Percentiles rank a stretch among this genome's conserved stretches.
These are phyloP conservation scores for Mustelus asterias DNA, from an alignment of 2,113 vertebrate genomes.

Conservation along the genomic window DNA sequence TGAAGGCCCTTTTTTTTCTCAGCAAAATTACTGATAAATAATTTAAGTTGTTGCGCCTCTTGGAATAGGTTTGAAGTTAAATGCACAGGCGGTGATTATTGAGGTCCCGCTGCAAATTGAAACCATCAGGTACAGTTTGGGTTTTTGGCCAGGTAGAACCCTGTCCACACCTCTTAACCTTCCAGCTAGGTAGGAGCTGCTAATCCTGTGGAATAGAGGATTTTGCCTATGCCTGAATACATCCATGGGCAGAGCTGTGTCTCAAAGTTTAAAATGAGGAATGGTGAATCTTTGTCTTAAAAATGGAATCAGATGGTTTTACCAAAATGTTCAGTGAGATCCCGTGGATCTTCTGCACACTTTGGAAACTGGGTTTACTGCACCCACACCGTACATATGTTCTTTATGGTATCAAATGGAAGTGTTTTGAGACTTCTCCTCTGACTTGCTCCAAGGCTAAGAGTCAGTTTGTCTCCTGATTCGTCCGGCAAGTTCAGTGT, in stretches of 20 bases:
- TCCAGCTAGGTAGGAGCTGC: not conserved
- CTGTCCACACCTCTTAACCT: not conserved
- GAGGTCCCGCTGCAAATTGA: not conserved
- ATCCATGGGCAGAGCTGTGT: not conserved
- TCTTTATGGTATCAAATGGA: not conserved
- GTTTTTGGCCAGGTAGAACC: not conserved
- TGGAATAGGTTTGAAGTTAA: not conserved
- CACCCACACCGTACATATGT: not conserved
- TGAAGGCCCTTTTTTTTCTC: constrained; percentile 33
- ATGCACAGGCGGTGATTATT: not conserved
- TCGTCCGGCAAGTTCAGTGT: not conserved
- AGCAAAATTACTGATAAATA: constrained; percentile 41
- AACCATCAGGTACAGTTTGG: not conserved
- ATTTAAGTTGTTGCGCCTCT: constrained; percentile 35
- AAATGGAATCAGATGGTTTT: not conserved
- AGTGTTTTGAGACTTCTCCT: not conserved
- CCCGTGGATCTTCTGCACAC: not conserved
- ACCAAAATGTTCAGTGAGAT: not conserved
- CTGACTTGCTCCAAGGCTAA: not conserved
- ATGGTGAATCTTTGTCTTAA: not conserved
- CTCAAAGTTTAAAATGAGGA: not conserved
- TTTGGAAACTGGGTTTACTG: not conserved
- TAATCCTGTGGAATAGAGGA: not conserved
- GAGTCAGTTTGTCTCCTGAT: not conserved
- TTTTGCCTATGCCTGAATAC: not conserved